Base-by-base conservation (phyloP, 2,113 vertebrate species). In the Gnathonemus echidnorhynchus region DNA sequence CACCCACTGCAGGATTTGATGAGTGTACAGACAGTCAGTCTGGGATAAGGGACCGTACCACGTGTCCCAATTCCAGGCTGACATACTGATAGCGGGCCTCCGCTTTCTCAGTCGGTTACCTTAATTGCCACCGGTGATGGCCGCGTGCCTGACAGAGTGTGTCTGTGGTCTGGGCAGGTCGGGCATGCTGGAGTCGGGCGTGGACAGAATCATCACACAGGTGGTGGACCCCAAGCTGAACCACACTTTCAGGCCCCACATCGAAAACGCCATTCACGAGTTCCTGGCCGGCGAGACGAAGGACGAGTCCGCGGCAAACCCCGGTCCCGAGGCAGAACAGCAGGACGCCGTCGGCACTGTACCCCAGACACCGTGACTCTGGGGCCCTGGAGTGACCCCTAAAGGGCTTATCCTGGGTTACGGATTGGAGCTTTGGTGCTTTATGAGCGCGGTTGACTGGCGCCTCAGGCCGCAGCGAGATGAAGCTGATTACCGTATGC, bases 181-280 rank as follows among this genome's bases (percentile, higher is more conserved):
- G 1, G 98, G 98, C 89, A 99, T 99, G 98, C 93, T 99, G 95
- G 98, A 99, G 95, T 97, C 97, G 3, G 98, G 98, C 91, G 98
- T 99, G 92, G 98, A 99, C 96, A 96, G 98, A 94, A 99, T 99
- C 94, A 99, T 99, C 95, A 98, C 98, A 92, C 98, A 99, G 94
- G 98, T 99, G 90, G 98, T 99, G 92, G 98, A 99, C 94, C 98
- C 98, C 90, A 99, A 99, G 93, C 95, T 99, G 90, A 98, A 99
- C 95, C 98, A 99, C 95, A 99, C 97, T 93, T 99, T 99, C 95
- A 96, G 98, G 91, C 98, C 98, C 0, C 97, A 98, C 94, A 99
- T 99, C 94, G 98, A 99, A 94, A 97, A 97, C 15, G 98, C 98
- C 0, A 98, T 99, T 92, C 98, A 99, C 85, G 98, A 99, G 45